Evolutionary conservation across 2,113 vertebrate species (phyloP).

Genomic region (Ceyx melanurus): DNA sequence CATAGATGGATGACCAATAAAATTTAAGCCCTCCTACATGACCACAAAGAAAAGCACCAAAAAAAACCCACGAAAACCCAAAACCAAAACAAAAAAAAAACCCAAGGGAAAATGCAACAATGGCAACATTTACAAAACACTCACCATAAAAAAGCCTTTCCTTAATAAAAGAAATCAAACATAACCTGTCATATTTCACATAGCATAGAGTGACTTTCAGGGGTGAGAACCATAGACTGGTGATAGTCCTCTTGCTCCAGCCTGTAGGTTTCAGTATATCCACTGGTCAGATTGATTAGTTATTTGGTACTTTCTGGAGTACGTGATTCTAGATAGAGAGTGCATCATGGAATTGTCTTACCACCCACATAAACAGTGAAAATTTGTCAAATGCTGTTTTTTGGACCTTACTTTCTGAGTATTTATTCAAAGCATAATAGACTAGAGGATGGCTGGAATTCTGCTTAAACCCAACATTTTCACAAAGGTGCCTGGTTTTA

Average conservation of each 20-base stretch:
- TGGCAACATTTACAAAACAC: neutral
- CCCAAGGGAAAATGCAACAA: neutral
- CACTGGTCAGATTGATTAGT: neutral
- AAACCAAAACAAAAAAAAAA: neutral
- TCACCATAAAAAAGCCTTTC: neutral
- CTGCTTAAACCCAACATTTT: neutral
- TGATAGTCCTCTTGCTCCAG: neutral
- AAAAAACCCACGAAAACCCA: neutral
- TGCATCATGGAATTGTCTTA: neutral
- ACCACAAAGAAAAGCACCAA: neutral
- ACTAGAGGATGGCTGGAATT: neutral
- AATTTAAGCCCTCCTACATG: constrained; percentile 26
- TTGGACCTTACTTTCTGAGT: neutral
- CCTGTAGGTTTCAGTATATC: neutral
- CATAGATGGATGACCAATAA: constrained; percentile 40
- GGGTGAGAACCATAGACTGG: neutral
- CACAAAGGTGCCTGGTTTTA: neutral
- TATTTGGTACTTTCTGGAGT: neutral
- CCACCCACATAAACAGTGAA: neutral
- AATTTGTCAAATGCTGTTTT: neutral
- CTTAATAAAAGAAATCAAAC: neutral
- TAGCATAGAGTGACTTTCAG: neutral
- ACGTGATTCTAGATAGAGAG: neutral
- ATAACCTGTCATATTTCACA: neutral
- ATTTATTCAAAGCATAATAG: neutral